Percentiles rank a stretch among this genome's conserved stretches.
phyloP scores from a whole-genome alignment of 2,888 invertebrate species.

The Anagyrus pseudococci region DNA sequence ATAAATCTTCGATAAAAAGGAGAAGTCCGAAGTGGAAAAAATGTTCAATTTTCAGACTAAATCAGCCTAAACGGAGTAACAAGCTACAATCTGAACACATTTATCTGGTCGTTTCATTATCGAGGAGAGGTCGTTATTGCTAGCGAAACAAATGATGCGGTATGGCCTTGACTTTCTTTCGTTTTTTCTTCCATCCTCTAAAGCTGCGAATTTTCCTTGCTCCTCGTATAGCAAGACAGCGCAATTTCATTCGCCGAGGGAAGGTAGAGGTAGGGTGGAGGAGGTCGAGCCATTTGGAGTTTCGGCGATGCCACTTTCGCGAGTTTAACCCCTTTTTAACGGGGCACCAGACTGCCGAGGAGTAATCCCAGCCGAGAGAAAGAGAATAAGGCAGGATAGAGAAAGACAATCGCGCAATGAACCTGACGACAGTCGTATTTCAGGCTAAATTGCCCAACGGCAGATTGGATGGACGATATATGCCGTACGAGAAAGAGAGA shows the following conservation, averaged over 20 bases:
- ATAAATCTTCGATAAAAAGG: no score
- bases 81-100: conserved; percentile 32
- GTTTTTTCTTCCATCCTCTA: no score
- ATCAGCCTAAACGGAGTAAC: conserved; percentile 3
- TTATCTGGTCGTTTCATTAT: conserved; percentile 41
- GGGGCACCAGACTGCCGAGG: conserved; percentile 42
- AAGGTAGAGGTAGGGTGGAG: conserved; percentile 20
- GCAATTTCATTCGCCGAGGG: background rate
- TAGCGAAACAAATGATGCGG: no score
- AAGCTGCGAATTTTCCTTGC: no score
- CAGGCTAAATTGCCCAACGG: conserved; percentile 59
- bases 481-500: conserved; percentile 21
- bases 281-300: conserved; percentile 13
- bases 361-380: conserved; percentile 46
- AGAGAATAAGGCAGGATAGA: conserved; percentile 30
- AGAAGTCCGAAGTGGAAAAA: no score
- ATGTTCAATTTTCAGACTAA: no score
- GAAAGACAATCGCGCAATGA: conserved; percentile 53
- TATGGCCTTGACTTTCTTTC: no score
- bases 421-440: conserved; percentile 60
- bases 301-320: conserved; percentile 36
- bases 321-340: conserved; percentile 53
- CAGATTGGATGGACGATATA: conserved; percentile 62
- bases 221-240: no score
- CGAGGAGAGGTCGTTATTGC: conserved; percentile 35